Evolutionary conservation across 2,113 vertebrate species (phyloP), one percentile per base, ranked within the genome.

Genomic region (Gavialis gangeticus): DNA sequence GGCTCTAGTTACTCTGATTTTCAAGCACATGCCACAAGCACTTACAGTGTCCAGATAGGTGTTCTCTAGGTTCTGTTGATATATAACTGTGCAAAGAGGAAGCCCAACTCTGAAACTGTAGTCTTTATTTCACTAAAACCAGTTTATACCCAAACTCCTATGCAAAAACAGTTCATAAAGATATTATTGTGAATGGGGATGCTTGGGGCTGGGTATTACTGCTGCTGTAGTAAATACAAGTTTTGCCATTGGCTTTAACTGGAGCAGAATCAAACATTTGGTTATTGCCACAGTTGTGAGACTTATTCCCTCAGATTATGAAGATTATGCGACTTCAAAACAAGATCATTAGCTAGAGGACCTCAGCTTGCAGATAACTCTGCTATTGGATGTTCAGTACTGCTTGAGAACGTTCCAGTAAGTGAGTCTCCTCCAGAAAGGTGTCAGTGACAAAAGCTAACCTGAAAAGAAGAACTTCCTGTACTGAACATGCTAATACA

Each of bases 391-490:
- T 94, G 87, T 94, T 88, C 88, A 66, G 76, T 94, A 25, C 18
- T 92, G 92, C 85, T 1, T 18, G 63, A 76, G 84, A 92, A 95
- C 89, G 93, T 96, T 96, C 95, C 94, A 95, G 88, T 80, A 84
- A 87, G 57, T 2, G n/a, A 93, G 91, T 80, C 37, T 63, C 62
- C 30, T 5, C 84, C 83, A 95, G 67, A 79, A 84, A 95, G 83
- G 76, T 93, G 80, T 95, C 88, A 84, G 21, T 93, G 94, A 93
- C 89, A 96, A 96, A 88, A 94, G 86, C 79, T 92, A 95, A 92
- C 95, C 82, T 59, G 85, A 96, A 85, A 95, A 96, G 90, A 92
- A 87, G 71, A 34, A 71, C 76, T 11, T 0, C 80, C 86, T 88
- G 80, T 0, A 0, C 84, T 71, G 78, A 85, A 66, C 79, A 75